Base-by-base conservation (phyloP, 2,797 vertebrate species). In the Podarcis lilfordi region DNA sequence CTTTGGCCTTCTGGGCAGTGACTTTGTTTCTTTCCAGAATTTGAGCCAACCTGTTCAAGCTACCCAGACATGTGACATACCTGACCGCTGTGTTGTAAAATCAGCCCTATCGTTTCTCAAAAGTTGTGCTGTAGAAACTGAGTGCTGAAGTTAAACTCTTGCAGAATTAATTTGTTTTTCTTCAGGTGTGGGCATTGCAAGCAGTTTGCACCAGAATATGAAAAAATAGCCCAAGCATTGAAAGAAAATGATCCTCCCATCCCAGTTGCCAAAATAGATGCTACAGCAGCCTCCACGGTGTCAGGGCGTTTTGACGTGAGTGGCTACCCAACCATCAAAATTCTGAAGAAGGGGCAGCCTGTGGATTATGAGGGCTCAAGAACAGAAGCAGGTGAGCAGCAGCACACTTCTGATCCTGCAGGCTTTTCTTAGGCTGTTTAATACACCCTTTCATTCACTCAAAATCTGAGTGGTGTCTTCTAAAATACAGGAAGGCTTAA, bases 161-260 rank as follows among this genome's bases (percentile, higher is more conserved):
- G 59, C 7, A 23, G 59, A 37, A 77, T 68, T 55, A 45, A 23
- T 50, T 7, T 21, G 35, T 69, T 45, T 84, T 55, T 71, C 81
- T 71, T 32, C 81, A 99, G 99, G 99, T 99, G 99, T 15, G 99
- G 99, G 66, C 99, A 99, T 80, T 99, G 99, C 94, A 99, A 99
- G 94, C 97, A 98, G 95, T 99, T 99, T 96, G 98, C 97, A 86
- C 97, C 98, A 0, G 98, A 98, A 89, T 99, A 99, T 94, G 99
- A 99, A 91, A 98, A 98, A 89, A 99, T 99, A 0, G 98, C 99
- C 7, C 96, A 97, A 91, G 92, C 96, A 0, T 96, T 99, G 8
- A 98, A 98, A 90, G 98, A 98, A 92, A 97, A 97, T 0, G 98
- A 99, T 75, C 99, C 99, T 77, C 98, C 98, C 1, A 96, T 99